These are phyloP conservation scores for Verasper variegatus DNA, from an alignment of 2,113 vertebrate species.

Conservation along the genomic window DNA sequence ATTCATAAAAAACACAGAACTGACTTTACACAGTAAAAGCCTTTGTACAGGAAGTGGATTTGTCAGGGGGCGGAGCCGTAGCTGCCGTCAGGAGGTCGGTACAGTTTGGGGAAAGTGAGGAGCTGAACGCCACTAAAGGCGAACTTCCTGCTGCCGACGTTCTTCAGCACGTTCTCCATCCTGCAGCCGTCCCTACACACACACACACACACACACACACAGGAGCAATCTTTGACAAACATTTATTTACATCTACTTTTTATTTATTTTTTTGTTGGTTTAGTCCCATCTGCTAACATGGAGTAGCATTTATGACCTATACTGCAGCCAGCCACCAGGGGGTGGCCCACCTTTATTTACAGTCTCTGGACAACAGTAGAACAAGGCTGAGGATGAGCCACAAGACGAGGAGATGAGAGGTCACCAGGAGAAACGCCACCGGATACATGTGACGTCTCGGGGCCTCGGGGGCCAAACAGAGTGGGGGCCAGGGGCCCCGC, in stretches of 20 bases:
- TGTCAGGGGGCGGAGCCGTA: conserved; percentile 76
- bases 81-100: conserved; percentile 93
- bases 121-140: conserved; percentile 95
- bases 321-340: neutral
- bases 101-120: conserved; percentile 94
- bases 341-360: conserved; percentile 81
- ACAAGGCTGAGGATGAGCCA: conserved; percentile 98
- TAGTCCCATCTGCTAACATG: too few species aligned
- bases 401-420: conserved; percentile 95
- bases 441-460: conserved; percentile 92
- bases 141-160: conserved; percentile 92
- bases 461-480: conserved; percentile 44
- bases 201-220: conserved; percentile 2
- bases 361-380: conserved; percentile 89
- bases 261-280: too few species aligned
- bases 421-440: conserved; percentile 95
- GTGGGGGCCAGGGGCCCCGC: conserved; percentile 9
- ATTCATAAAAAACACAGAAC: neutral
- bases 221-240: neutral
- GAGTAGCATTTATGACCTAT: neutral
- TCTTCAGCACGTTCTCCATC: conserved; percentile 97
- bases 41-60: neutral
- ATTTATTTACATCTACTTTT: too few species aligned
- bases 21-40: neutral
- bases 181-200: conserved; percentile 72